Percentiles rank a stretch among this genome's conserved stretches.
Conservation (phyloP, 2,113 vertebrate genomes). For the Chaetorhynchus papuensis region DNA sequence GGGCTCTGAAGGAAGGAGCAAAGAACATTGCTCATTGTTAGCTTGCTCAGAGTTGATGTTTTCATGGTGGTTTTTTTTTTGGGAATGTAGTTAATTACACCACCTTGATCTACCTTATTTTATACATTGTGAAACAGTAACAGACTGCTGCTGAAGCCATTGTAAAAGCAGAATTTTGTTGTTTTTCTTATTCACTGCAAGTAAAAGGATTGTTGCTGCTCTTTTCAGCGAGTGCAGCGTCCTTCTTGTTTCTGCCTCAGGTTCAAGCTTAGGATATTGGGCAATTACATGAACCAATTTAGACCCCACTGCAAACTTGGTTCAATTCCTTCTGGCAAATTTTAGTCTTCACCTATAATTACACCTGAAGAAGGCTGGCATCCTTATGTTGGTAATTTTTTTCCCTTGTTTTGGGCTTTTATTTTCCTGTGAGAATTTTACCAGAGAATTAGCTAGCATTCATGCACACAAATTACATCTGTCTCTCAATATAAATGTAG, state of each 20-base stretch:
- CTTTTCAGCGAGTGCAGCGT: background rate
- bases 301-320: background rate
- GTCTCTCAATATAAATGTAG: background rate
- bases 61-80: background rate
- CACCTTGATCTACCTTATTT: background rate
- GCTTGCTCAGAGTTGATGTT: background rate
- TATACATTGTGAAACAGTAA: background rate
- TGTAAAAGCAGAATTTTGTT: background rate
- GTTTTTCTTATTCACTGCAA: background rate
- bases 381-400: background rate
- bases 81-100: background rate
- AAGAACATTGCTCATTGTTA: background rate
- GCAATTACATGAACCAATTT: background rate
- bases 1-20: background rate
- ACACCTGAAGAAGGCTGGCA: background rate
- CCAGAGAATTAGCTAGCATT: background rate
- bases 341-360: background rate
- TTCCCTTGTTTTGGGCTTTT: background rate
- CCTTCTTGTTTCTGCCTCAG: background rate
- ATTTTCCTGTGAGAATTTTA: background rate
- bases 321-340: background rate
- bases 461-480: background rate
- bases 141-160: background rate
- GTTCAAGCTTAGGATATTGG: background rate
- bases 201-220: background rate